Conservation (phyloP, 1,140 invertebrate species). For the Caenorhabditis remanei region DNA sequence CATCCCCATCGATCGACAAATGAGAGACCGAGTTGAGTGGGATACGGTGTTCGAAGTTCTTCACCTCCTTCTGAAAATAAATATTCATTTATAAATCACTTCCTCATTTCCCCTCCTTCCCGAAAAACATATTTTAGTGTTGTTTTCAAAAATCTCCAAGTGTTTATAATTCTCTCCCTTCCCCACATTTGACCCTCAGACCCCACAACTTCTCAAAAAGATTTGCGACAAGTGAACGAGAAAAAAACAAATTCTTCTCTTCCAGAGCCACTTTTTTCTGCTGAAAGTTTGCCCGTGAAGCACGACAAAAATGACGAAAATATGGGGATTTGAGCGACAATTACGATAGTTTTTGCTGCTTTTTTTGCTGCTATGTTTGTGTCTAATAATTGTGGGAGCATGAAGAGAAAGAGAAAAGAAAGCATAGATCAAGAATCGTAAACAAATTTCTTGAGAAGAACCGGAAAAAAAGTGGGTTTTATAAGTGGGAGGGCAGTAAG, state of each 20-base stretch:
- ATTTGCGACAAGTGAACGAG: not conserved
- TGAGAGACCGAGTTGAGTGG: conserved; percentile 66
- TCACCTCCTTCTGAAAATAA: conserved; percentile 67
- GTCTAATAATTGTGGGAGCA: not conserved
- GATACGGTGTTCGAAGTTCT: conserved; percentile 68
- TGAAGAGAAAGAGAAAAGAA: not conserved
- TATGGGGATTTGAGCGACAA: conserved; percentile 23
- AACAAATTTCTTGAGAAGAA: conserved; percentile 13
- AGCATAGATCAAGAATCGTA: not conserved
- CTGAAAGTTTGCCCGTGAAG: not conserved
- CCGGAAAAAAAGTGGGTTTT: not conserved
- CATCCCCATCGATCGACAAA: conserved; percentile 68
- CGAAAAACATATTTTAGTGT: not conserved
- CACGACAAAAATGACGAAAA: not conserved
- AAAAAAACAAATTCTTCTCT: not conserved
- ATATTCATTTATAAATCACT: not conserved
- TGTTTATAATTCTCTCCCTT: not conserved
- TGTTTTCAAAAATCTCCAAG: not conserved
- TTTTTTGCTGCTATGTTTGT: not conserved
- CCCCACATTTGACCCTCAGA: not conserved
- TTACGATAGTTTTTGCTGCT: not conserved
- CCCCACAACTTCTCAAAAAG: not conserved
- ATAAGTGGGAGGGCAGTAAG: not conserved
- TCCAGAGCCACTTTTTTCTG: not conserved
- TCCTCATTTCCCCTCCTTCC: not conserved